Evolutionary conservation across 2,797 vertebrate species (phyloP).

Genomic region (Aldrovandia affinis): DNA sequence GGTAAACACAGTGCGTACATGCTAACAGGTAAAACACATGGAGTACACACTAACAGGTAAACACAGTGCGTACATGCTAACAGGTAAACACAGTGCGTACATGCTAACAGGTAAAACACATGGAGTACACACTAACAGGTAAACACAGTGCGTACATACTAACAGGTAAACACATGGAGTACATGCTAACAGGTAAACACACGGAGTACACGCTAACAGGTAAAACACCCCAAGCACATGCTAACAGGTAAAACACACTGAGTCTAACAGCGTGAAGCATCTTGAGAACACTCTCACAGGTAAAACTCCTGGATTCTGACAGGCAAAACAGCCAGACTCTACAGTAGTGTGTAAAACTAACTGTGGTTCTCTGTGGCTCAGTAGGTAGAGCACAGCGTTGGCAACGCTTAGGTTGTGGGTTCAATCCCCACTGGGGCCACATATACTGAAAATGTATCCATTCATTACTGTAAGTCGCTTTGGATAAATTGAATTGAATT

Average conservation of each 20-base stretch:
- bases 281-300: neutral
- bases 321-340: constrained; percentile 26
- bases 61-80: constrained; percentile 79
- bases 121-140: constrained; percentile 63
- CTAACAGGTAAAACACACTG: constrained; percentile 61
- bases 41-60: neutral
- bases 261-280: too few species aligned
- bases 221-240: constrained; percentile 14
- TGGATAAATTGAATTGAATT: too few species aligned
- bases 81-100: constrained; percentile 61
- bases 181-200: constrained; percentile 63
- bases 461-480: too few species aligned
- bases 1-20: too few species aligned
- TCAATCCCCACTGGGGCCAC: too few species aligned
- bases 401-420: too few species aligned
- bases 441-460: too few species aligned
- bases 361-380: too few species aligned
- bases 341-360: neutral
- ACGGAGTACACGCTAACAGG: constrained; percentile 63
- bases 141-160: constrained; percentile 75
- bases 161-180: constrained; percentile 65
- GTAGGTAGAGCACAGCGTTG: neutral
- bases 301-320: constrained; percentile 60
- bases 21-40: neutral
- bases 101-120: constrained; percentile 63